These are phyloP conservation scores for Oxyura jamaicensis DNA, from an alignment of 2,113 vertebrate species.

Conservation along the genomic window DNA sequence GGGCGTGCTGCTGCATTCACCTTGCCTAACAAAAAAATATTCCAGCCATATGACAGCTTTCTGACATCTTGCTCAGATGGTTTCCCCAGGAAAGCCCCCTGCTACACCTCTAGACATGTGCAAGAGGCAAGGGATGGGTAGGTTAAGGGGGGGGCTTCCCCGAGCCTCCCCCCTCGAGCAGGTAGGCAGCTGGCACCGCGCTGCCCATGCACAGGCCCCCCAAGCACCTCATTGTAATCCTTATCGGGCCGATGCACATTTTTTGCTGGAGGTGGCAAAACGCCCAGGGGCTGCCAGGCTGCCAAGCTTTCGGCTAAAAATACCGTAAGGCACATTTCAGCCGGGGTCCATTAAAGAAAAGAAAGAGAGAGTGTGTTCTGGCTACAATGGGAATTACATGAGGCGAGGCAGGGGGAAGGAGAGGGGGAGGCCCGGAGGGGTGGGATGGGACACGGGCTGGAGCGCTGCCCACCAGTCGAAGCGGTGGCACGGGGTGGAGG, in stretches of 20 bases:
- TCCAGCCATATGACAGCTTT: fast-evolving
- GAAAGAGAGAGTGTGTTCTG: fast-evolving
- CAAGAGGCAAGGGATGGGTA: not conserved
- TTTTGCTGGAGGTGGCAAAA: constrained; percentile 54
- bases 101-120: fast-evolving
- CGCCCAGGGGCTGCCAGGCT: constrained; percentile 48
- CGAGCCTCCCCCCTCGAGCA: not conserved
- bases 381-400: not conserved
- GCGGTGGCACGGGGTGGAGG: not conserved
- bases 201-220: not conserved
- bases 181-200: not conserved
- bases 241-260: constrained; percentile 30
- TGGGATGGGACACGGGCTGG: not conserved
- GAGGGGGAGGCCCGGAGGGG: not conserved
- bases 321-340: constrained; percentile 4
- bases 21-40: not conserved
- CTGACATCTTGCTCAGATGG: not conserved
- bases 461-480: not conserved
- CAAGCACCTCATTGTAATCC: constrained; percentile 32
- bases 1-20: fast-evolving
- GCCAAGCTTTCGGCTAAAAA: constrained; percentile 45
- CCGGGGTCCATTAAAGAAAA: not conserved
- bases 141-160: not conserved
- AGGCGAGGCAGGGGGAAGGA: not conserved
- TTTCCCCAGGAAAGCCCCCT: not conserved